Conservation (phyloP, 2,113 vertebrate species). For the Lamprotornis superbus region DNA sequence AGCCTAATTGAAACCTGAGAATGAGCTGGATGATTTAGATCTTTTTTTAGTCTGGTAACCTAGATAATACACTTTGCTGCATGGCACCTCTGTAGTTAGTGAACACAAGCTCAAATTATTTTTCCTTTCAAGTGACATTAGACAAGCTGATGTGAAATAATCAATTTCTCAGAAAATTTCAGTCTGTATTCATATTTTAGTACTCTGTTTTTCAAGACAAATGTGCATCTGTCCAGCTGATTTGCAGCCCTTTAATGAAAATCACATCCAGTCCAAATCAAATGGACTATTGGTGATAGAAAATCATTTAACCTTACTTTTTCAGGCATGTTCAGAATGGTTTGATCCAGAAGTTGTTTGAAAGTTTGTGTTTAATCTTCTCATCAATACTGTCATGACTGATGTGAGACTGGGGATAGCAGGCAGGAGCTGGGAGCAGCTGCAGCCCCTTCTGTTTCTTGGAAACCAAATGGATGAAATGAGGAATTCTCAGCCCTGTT, state of each 20-base stretch:
- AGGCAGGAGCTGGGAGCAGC: slow-evolving; percentile 24
- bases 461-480: slow-evolving; percentile 34
- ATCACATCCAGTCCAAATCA: neutral
- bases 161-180: neutral
- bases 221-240: neutral
- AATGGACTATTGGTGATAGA: neutral
- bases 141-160: neutral
- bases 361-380: slow-evolving; percentile 27
- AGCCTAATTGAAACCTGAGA: slow-evolving; percentile 60
- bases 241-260: neutral
- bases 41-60: neutral
- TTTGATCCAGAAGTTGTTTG: slow-evolving; percentile 20
- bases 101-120: neutral
- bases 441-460: slow-evolving; percentile 45
- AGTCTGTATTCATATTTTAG: neutral
- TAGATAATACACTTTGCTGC: neutral
- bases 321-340: neutral
- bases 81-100: neutral
- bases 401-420: neutral
- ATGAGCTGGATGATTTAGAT: slow-evolving; percentile 10
- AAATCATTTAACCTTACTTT: neutral
- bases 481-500: slow-evolving; percentile 25
- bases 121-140: slow-evolving; percentile 25
- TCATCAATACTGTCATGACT: neutral
- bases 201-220: neutral